phyloP scores from a whole-genome alignment of 2,797 vertebrate species.

The Thaleichthys pacificus region DNA sequence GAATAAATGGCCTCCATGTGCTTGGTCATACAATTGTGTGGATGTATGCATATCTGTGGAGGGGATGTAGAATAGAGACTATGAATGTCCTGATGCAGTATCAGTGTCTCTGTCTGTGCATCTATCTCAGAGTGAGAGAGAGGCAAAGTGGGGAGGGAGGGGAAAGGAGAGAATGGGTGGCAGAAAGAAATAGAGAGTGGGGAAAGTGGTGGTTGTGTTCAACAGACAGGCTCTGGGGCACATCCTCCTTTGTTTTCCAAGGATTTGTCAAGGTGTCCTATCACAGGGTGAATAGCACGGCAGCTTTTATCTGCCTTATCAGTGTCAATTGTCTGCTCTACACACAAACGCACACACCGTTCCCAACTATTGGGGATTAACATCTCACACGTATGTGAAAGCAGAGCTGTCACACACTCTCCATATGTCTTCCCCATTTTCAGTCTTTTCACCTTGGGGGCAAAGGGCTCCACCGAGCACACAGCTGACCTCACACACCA shows the following conservation, averaged over 20 bases:
- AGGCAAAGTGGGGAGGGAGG: constrained; percentile 11
- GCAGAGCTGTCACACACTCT: constrained; percentile 28
- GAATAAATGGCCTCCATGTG: neutral
- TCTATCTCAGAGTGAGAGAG: constrained; percentile 9
- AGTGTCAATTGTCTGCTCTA: neutral
- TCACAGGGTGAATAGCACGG: constrained; percentile 19
- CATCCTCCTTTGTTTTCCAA: constrained; percentile 23
- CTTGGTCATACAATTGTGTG: constrained; percentile 20
- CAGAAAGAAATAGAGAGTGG: neutral
- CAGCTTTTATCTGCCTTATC: constrained; percentile 16
- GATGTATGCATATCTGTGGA: neutral
- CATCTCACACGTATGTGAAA: constrained; percentile 25
- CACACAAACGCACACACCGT: constrained; percentile 19
- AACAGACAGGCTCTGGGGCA: constrained; percentile 12
- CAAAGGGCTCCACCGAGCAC: constrained; percentile 23
- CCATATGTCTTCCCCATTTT: constrained; percentile 32
- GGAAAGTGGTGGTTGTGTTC: constrained; percentile 1
- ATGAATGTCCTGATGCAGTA: neutral
- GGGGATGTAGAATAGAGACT: neutral
- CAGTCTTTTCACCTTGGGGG: constrained; percentile 31
- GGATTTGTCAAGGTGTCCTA: constrained; percentile 30
- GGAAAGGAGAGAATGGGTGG: constrained; percentile 14
- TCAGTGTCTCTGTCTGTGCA: constrained; percentile 6
- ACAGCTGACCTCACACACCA: constrained; percentile 22
- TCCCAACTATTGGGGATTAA: neutral